Conservation (phyloP, 1,140 invertebrate genomes). For the Listronotus bonariensis region DNA sequence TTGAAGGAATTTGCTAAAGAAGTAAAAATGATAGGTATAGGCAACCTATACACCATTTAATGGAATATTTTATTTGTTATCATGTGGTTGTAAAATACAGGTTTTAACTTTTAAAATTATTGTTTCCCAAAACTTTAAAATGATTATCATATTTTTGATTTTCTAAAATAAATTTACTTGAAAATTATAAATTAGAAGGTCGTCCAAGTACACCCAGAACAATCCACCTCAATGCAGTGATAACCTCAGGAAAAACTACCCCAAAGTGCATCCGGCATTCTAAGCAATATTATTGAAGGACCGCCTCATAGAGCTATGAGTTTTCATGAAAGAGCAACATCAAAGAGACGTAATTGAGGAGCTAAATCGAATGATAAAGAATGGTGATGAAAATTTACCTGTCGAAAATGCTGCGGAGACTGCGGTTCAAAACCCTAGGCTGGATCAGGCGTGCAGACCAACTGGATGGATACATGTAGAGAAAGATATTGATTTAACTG, state of each 20-base stretch:
- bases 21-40: no score
- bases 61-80: no score
- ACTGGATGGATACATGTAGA: slow-evolving; percentile 80
- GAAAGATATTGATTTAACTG: slow-evolving; percentile 74
- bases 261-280: slow-evolving; percentile 44
- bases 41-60: no score
- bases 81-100: no score
- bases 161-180: no score
- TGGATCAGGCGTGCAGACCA: slow-evolving; percentile 68
- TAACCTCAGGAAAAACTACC: slow-evolving; percentile 51
- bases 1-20: no score
- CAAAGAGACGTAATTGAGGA: slow-evolving; percentile 78
- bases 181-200: slow-evolving; percentile 39
- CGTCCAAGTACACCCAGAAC: slow-evolving; percentile 39
- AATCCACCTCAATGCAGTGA: slow-evolving; percentile 43
- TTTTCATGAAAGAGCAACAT: slow-evolving; percentile 73
- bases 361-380: slow-evolving; percentile 73
- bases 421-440: slow-evolving; percentile 51
- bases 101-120: no score
- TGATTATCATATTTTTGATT: no score
- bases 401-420: slow-evolving; percentile 46
- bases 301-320: slow-evolving; percentile 60
- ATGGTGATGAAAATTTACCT: slow-evolving; percentile 57
- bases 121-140: no score
- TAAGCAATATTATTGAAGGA: slow-evolving; percentile 57